Base-by-base conservation (phyloP, 2,888 invertebrate genomes). In the Orchesellides sinensis region DNA sequence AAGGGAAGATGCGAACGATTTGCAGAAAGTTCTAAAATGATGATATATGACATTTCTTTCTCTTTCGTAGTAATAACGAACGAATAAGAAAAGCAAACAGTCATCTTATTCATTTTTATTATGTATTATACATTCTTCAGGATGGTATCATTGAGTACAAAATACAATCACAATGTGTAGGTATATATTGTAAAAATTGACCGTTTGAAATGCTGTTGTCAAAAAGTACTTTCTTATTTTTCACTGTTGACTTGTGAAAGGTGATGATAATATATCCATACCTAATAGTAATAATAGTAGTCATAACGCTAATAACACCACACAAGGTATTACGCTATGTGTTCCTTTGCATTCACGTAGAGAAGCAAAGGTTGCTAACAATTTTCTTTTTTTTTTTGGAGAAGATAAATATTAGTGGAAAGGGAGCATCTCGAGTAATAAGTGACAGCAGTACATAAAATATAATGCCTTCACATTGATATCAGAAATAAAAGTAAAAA, bases 41-140 rank as follows among this genome's bases (percentile, higher is more conserved):
- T 75, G 75, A 75, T 75, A 66, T 75, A 75, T 56, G 66, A 75
- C 66, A 75, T 66, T 66, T n/a, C n/a, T n/a, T 56, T 75, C 54
- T 45, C 29, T 19, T 61, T n/a, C 17, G 1, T 27, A 29, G 32
- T 61, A 61, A 17, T 29, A 17, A 29, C 29, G 21, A 25, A n/a
- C n/a, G 49, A 17, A 49, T 8, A n/a, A n/a, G 49, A n/a, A 49
- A 49, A 8, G 21, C n/a, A 49, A 12, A 6, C 17, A 23, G 54
- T 54, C 17, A 19, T 54, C 25, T 25, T 12, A 21, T 49, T 49
- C 6, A 17, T 3, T 49, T n/a, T 49, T 21, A 49, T 49, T 6
- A 49, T 6, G 19, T 49, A 49, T 49, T 17, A 10, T 40, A 40
- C 40, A 40, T 40, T 40, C 10, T 21, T 19, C 14, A 32, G 14